Evolutionary conservation across 2,113 vertebrate genomes (phyloP).

Genomic region (Amphiprion ocellaris): DNA sequence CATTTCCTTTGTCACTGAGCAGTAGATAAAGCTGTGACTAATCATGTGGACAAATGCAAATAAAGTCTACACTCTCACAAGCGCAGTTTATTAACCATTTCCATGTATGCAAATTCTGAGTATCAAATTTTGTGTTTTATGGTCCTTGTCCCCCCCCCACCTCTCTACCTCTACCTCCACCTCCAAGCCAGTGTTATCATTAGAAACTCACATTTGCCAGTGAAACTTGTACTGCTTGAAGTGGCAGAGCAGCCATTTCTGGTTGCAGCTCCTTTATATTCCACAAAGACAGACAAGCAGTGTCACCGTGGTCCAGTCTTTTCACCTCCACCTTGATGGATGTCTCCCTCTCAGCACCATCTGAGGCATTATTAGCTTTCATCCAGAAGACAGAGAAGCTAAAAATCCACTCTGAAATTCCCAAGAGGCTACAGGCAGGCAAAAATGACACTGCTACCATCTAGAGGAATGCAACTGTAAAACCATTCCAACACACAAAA

Average conservation of each 20-base stretch:
- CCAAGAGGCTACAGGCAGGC: constrained; percentile 18
- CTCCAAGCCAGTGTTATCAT: neutral
- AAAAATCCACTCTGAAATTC: neutral
- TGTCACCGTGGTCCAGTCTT: constrained; percentile 82
- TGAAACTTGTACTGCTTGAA: constrained; percentile 80
- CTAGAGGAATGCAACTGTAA: constrained; percentile 62
- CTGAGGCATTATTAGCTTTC: constrained; percentile 22
- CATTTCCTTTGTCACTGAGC: constrained; percentile 60
- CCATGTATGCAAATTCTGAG: constrained; percentile 30
- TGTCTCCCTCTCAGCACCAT: constrained; percentile 2
- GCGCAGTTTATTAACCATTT: constrained; percentile 39
- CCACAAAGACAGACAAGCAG: constrained; percentile 68
- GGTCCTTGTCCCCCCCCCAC: too few relatives aligned
- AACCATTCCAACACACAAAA: constrained; percentile 17
- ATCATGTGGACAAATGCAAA: constrained; percentile 50
- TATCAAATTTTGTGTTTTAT: too few relatives aligned
- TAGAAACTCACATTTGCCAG: constrained; percentile 77
- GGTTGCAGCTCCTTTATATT: constrained; percentile 70
- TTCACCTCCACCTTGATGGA: constrained; percentile 79
- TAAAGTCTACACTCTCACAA: constrained; percentile 14
- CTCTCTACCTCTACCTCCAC: too few relatives aligned
- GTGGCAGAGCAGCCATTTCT: constrained; percentile 66
- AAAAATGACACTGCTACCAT: constrained; percentile 67
- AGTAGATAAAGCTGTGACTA: constrained; percentile 60
- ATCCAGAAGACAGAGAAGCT: constrained; percentile 20